Base-by-base conservation (phyloP, 2,113 vertebrate genomes). In the Lepus europaeus region DNA sequence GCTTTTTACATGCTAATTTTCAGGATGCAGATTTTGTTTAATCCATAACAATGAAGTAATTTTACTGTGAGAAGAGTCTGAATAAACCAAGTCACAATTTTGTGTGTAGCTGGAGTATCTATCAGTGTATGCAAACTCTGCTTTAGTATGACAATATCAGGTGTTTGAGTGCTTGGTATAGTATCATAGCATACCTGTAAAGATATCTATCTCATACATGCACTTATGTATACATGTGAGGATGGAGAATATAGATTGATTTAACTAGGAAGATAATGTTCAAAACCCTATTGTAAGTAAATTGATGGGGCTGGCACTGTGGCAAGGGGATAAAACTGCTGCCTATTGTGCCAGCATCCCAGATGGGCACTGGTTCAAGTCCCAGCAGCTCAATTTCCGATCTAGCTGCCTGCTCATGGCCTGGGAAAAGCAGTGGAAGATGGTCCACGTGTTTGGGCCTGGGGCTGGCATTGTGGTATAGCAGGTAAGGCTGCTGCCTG, bases 21-120 rank as follows among this genome's bases (percentile, higher is more conserved):
- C 39, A 79, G 33, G 53, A 70, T 61, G 78, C 8, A 90, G 33
- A 89, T 92, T 96, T 96, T 77, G 12, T 73, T 77, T 91, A 89
- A 72, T 89, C 25, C 11, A 33, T 76, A 63, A 5, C 17, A 82
- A 12, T 95, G 69, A 88, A 77, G 39, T 87, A 72, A 86, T 90
- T 89, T 78, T 81, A 86, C 13, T 93, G 13, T 80, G 70, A 45
- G 12, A 63, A 61, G 63, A 96, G 36, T 61, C 23, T 91, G 19
- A 88, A 89, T 68, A 91, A 86, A 56, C 2, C 13, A 89, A 84
- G 27, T 59, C 56, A 63, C 2, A 74, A 12, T 76, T 95, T 59
- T 96, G 74, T 86, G 56, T 80, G 25, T 94, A 87, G 83, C 27
- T 91, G 25, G 31, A 90, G 25, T 83, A 20, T 31, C 3, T 95